These are phyloP conservation scores for Thunnus maccoyii DNA, from an alignment of 2,113 vertebrate species.

Conservation along the genomic window DNA sequence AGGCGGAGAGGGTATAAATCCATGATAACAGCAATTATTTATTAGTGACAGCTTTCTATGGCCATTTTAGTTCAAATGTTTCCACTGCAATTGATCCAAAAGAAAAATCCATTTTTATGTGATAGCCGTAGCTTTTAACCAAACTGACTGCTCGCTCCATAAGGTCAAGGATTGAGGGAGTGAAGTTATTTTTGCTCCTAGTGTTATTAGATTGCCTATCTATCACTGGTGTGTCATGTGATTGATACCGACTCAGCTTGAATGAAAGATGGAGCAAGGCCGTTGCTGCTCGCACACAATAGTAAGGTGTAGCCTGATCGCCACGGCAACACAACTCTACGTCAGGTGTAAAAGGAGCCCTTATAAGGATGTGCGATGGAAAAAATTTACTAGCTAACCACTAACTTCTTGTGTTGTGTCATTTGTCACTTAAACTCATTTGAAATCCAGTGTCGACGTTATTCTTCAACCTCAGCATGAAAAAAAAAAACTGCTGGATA, in stretches of 20 bases:
- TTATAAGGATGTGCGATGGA: background rate
- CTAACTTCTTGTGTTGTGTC: background rate
- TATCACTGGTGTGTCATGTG: constrained; percentile 62
- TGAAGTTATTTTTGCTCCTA: constrained; percentile 71
- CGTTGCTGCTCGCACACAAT: constrained; percentile 3
- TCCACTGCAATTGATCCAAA: constrained; percentile 72
- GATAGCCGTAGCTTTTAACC: constrained; percentile 77
- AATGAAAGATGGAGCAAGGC: constrained; percentile 68
- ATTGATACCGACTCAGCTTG: constrained; percentile 72
- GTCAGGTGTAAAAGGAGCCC: background rate
- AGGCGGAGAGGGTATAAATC: constrained; percentile 58
- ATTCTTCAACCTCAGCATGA: constrained; percentile 10
- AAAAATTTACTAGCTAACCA: background rate
- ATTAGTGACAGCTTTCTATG: constrained; percentile 64
- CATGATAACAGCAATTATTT: constrained; percentile 65
- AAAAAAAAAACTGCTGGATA: constrained; percentile 8
- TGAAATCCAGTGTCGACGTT: background rate
- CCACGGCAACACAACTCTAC: background rate
- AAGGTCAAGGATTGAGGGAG: constrained; percentile 82
- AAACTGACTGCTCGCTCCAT: constrained; percentile 68
- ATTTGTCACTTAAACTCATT: constrained; percentile 9
- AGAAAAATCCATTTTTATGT: constrained; percentile 78
- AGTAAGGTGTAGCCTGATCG: constrained; percentile 7
- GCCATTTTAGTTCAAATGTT: constrained; percentile 70
- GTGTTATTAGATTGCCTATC: constrained; percentile 79